A percentile compares a stretch with the other conserved stretches of the same genome.
phyloP scores from a whole-genome alignment of 2,888 invertebrate species.

The Limnephilus lunatus region DNA sequence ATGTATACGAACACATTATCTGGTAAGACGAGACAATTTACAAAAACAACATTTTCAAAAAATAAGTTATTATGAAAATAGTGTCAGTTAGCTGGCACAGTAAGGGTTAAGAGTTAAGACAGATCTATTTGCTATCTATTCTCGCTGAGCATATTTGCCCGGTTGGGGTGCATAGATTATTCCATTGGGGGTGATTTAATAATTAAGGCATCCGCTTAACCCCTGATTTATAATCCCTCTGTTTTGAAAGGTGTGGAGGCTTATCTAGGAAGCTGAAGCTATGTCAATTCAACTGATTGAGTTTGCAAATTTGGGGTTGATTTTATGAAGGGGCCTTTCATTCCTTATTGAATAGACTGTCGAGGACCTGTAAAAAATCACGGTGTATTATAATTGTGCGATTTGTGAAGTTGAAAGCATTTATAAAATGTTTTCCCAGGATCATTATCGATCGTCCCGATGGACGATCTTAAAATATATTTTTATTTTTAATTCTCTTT shows the following conservation, averaged over 20 bases:
- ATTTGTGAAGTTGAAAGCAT: no score
- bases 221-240: conserved; percentile 31
- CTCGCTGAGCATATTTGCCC: conserved; percentile 41
- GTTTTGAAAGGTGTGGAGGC: conserved; percentile 15
- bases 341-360: background rate
- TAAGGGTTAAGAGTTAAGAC: background rate
- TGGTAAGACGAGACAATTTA: no score
- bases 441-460: no score
- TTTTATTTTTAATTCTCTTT: no score
- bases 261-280: background rate
- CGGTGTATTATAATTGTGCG: no score
- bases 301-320: background rate
- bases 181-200: conserved; percentile 43
- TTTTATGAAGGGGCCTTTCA: background rate
- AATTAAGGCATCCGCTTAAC: conserved; percentile 27
- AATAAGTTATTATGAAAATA: no score
- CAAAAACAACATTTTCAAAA: no score
- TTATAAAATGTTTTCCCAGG: no score
- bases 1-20: no score
- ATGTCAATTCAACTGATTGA: background rate
- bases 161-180: conserved; percentile 41
- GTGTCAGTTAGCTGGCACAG: no score
- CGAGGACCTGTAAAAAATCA: no score
- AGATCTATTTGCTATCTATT: conserved; percentile 40
- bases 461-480: no score